phyloP scores from a whole-genome alignment of 2,113 vertebrate genomes.

The Tragelaphus buxtoni region DNA sequence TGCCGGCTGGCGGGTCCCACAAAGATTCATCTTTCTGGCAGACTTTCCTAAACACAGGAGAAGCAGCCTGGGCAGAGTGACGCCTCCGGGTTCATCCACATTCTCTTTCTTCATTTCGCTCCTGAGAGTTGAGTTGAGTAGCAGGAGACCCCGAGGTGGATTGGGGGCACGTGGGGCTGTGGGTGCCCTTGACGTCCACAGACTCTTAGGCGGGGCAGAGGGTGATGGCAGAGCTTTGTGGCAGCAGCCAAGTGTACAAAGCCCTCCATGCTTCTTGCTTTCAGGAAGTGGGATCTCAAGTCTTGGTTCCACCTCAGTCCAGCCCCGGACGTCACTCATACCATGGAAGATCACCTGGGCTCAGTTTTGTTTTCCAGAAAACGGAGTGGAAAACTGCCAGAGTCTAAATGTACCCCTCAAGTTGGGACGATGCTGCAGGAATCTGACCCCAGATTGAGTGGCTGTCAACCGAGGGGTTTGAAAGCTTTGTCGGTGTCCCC shows the following conservation, averaged over 20 bases:
- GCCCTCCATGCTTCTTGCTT: neutral
- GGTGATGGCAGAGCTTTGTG: fast-evolving
- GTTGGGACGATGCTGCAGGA: neutral
- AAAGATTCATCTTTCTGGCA: constrained; percentile 37
- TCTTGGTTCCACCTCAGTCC: fast-evolving
- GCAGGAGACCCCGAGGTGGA: neutral
- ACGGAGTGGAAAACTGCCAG: neutral
- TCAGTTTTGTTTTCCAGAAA: neutral
- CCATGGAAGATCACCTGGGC: neutral
- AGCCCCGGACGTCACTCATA: fast-evolving
- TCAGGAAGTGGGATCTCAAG: neutral
- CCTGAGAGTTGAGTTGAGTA: neutral
- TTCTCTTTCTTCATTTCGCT: fast-evolving
- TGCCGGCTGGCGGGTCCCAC: neutral
- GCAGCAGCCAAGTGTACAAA: fast-evolving
- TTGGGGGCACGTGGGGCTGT: fast-evolving
- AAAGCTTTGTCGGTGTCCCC: neutral
- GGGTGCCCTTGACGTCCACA: fast-evolving
- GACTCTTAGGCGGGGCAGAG: fast-evolving
- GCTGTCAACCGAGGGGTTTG: fast-evolving
- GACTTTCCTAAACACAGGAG: constrained; percentile 1
- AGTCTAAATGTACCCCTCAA: neutral
- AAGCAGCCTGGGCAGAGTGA: neutral
- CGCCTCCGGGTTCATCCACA: too few relatives aligned
- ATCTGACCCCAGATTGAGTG: fast-evolving